These are phyloP conservation scores for Spodoptera litura DNA, from an alignment of 1,140 invertebrate species.

Conservation along the genomic window DNA sequence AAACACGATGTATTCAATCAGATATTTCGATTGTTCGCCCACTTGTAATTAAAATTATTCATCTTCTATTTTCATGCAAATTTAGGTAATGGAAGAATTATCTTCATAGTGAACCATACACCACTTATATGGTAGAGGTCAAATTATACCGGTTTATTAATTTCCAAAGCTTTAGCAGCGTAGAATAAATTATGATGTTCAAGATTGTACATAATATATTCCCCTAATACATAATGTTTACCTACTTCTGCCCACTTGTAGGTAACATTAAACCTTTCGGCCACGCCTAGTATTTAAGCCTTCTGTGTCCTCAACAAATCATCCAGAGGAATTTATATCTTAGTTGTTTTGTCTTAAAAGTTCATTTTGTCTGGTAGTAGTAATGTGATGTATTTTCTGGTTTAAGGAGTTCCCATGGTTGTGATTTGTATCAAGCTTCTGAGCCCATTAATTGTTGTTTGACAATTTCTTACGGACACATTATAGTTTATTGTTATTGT, in stretches of 20 bases:
- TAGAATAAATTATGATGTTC: slow-evolving; percentile 26
- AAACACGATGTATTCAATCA: slow-evolving; percentile 26
- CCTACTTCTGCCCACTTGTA: slow-evolving; percentile 25
- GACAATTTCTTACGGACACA: slow-evolving; percentile 30
- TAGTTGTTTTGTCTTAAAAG: background rate
- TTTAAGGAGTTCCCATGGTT: slow-evolving; percentile 29
- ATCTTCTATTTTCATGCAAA: slow-evolving; percentile 24
- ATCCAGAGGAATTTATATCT: slow-evolving; percentile 12
- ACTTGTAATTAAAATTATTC: slow-evolving; percentile 17
- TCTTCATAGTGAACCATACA: background rate
- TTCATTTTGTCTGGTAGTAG: background rate
- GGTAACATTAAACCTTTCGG: slow-evolving; percentile 31
- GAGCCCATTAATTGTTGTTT: slow-evolving; percentile 27
- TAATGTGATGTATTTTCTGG: background rate
- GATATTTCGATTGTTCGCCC: slow-evolving; percentile 35
- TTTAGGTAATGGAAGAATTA: slow-evolving; percentile 28
- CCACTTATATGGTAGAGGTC: slow-evolving; percentile 7
- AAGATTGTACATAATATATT: slow-evolving; percentile 41
- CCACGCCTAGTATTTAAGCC: slow-evolving; percentile 21
- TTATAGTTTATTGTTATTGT: slow-evolving; percentile 43
- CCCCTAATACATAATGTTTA: slow-evolving; percentile 31
- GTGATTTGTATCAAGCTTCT: slow-evolving; percentile 20
- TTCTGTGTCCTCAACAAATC: slow-evolving; percentile 31
- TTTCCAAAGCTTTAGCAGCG: slow-evolving; percentile 2
- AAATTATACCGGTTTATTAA: slow-evolving; percentile 29